Base-by-base conservation (phyloP, 2,888 invertebrate species). In the Tholera decimalis region DNA sequence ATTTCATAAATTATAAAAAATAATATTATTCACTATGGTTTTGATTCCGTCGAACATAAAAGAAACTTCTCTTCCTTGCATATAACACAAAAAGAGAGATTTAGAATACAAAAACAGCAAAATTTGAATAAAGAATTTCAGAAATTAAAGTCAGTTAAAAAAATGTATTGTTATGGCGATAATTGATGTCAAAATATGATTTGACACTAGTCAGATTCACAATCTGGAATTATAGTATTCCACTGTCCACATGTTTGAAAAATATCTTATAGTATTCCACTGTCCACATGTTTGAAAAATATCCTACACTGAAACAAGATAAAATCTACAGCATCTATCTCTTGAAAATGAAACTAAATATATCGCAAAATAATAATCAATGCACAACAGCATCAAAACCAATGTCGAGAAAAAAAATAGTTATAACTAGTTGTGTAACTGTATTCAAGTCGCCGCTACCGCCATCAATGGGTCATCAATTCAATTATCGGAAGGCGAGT, bases 401-500 rank as follows among this genome's bases (percentile, higher is more conserved):
- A 53, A 53, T 44, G 22, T 50, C 39, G n/a, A 37, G 4, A 28
- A 43, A 53, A 51, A 37, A 3, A 11, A 5, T 26, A 46, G n/a
- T 11, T 18, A 11, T 11, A 13, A 26, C 1, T 22, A 37, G 13
- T 51, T 58, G 66, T 65, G 73, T 71, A 73, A 72, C 73, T 50
- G 24, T 49, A 47, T 26, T 13, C 43, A 24, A 43, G 49, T 58
- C 30, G 41, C 66, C 73, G 39, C 73, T 69, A n/a, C 71, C 69
- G 69, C 28, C 44, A 51, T 51, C 70, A 62, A 6, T 28, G 22
- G 46, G 33, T 50, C 55, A 8, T 63, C 64, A 8, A 67, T 61
- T 79, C 85, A 87, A 84, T 87, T 76, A 73, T 88, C 85, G 63
- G 69, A 59, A 46, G 81, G 77, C 57, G 79, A 54, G 67, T 71